Percentiles rank a stretch among this genome's conserved stretches.
These are phyloP conservation scores for Brachionus paranguensis DNA, from an alignment of 1,140 invertebrate genomes.

Conservation along the genomic window DNA sequence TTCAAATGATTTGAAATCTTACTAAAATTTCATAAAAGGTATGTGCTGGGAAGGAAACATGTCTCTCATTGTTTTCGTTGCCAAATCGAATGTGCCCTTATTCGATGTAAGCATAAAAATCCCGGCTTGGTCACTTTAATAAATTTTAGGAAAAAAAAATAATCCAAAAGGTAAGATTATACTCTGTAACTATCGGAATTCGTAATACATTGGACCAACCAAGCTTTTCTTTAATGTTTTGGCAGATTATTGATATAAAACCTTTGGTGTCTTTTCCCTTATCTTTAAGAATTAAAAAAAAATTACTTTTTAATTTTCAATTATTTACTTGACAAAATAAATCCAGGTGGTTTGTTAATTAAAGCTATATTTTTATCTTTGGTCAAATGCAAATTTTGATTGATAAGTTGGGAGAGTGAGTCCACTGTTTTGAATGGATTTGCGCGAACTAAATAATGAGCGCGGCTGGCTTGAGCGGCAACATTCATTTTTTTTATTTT, in stretches of 20 bases:
- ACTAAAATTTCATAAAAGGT: conserved; percentile 24
- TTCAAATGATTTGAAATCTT: not conserved
- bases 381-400: not conserved
- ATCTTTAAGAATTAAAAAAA: not conserved
- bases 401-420: not conserved
- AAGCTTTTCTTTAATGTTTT: not conserved
- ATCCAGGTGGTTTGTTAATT: not conserved
- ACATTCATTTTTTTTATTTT: not conserved
- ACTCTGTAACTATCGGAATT: conserved; percentile 4
- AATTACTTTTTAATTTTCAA: not conserved
- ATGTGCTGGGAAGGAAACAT: not conserved
- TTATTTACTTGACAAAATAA: conserved; percentile 1
- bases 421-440: conserved; percentile 22
- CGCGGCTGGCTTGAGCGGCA: not conserved
- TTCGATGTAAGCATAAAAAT: conserved; percentile 7
- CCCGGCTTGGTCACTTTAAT: not conserved
- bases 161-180: not conserved
- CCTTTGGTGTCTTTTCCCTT: not conserved
- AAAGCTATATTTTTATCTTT: not conserved
- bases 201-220: not conserved
- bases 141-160: not conserved
- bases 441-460: not conserved
- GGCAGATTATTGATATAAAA: not conserved
- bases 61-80: not conserved
- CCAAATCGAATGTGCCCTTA: not conserved